Evolutionary conservation across 2,888 invertebrate genomes (phyloP).

Genomic region (Rhodophaea formosa): DNA sequence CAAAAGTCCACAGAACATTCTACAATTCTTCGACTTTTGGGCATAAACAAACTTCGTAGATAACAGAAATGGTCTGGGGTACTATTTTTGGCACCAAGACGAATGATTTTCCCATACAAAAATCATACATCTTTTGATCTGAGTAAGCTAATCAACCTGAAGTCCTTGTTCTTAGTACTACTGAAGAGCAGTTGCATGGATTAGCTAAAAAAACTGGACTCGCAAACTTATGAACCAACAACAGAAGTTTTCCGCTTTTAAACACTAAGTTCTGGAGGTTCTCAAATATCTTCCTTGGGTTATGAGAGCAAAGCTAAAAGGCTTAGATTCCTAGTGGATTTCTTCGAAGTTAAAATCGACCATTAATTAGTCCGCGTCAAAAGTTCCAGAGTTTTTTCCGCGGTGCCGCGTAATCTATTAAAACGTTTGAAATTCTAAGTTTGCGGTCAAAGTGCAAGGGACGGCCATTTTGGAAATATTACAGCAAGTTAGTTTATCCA

Average conservation of each 20-base stretch:
- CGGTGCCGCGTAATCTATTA: constrained; percentile 45
- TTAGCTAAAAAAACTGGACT: too few species aligned
- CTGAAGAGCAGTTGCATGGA: too few species aligned
- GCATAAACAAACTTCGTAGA: too few species aligned
- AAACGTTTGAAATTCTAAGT: constrained; percentile 44
- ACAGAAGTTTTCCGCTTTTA: neutral
- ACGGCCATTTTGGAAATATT: constrained; percentile 8
- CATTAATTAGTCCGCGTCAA: constrained; percentile 51
- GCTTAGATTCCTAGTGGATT: constrained; percentile 44
- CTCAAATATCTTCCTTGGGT: neutral
- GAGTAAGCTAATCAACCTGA: too few species aligned
- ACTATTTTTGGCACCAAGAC: too few species aligned
- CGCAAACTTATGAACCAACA: too few species aligned
- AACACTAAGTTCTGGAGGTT: neutral
- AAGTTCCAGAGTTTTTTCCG: constrained; percentile 35
- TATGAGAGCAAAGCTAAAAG: constrained; percentile 16
- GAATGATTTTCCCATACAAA: too few species aligned
- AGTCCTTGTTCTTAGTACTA: too few species aligned
- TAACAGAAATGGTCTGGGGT: too few species aligned
- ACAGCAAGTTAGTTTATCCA: neutral
- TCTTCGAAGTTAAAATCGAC: constrained; percentile 50
- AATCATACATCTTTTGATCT: too few species aligned
- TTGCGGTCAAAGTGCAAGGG: constrained; percentile 17
- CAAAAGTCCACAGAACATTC: too few species aligned
- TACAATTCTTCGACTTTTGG: too few species aligned